Evolutionary conservation across 2,888 invertebrate genomes (phyloP), one percentile per base, ranked within the genome.

Genomic region (Eupithecia dodoneata): DNA sequence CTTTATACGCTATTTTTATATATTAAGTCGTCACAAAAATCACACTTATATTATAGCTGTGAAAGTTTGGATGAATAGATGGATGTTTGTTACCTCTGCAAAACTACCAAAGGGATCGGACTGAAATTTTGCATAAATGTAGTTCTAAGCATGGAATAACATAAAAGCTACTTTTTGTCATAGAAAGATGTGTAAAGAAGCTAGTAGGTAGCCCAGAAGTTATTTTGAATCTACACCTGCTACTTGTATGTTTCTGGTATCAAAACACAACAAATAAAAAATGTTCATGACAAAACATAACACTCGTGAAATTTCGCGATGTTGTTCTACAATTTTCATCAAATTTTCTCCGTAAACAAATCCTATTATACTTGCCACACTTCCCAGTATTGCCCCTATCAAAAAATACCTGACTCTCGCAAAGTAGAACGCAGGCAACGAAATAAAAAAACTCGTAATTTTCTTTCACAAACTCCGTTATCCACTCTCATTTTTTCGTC

Each of bases 381-480:
- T 72, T 75, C 41, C 73, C 73, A 69, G 72, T 42, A 74, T 74
- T 69, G 52, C 69, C 55, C 13, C 66, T 72, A 74, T 72, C 71
- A n/a, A 78, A 74, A 74, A 79, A 72, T 76, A 73, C 79, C 76
- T 71, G 75, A 75, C 73, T 77, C 72, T 55, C 65, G 65, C 73
- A 70, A 77, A 77, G 65, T 74, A 79, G 67, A 79, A 74, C 71
- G 71, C 75, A 76, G 79, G 77, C 77, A 79, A 75, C 65, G 77
- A 81, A 83, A 81, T 81, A 81, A 81, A 81, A 82, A 82, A 84
- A 84, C 81, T 84, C 83, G 70, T 82, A 81, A 82, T 85, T 84
- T 83, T 83, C 82, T 83, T 82, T 80, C 44, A 47, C 81, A 80
- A 84, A 86, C 85, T 85, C 82, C 59, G 83, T 86, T 83, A 82